These are phyloP conservation scores for Phymanthus crucifer DNA, from an alignment of 92 coral and sea anemone genomes.

Conservation along the genomic window DNA sequence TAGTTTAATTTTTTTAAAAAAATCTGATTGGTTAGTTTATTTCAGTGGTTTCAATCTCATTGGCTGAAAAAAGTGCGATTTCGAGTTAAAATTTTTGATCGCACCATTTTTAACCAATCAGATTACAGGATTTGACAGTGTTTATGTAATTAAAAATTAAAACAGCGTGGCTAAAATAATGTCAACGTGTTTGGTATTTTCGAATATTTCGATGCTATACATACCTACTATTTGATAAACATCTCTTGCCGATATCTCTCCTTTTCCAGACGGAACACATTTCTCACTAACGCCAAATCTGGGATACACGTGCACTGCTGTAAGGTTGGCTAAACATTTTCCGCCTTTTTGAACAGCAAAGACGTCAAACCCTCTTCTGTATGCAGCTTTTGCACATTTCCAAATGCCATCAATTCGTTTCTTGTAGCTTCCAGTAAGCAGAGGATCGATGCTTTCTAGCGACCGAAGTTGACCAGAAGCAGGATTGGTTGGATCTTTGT, in stretches of 20 bases:
- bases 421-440: conserved; percentile 39
- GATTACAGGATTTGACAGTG: too few relatives aligned
- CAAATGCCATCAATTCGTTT: conserved; percentile 51
- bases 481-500: conserved; percentile 10
- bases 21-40: too few relatives aligned
- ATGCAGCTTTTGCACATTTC: conserved; percentile 51
- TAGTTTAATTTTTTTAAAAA: too few relatives aligned
- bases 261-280: conserved; percentile 46
- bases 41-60: too few relatives aligned
- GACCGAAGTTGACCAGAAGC: conserved; percentile 25
- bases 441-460: conserved; percentile 32
- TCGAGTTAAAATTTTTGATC: too few relatives aligned
- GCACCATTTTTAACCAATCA: too few relatives aligned
- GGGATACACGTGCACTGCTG: conserved; percentile 16
- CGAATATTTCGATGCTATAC: neutral
- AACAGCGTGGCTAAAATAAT: too few relatives aligned
- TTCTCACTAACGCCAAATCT: conserved; percentile 23
- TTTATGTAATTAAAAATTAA: too few relatives aligned
- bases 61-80: too few relatives aligned
- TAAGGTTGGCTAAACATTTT: conserved; percentile 36
- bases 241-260: conserved; percentile 45
- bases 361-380: conserved; percentile 27
- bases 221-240: conserved; percentile 37
- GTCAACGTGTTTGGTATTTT: neutral
- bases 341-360: conserved; percentile 61